Evolutionary conservation across 2,888 invertebrate species (phyloP).

Genomic region (Scelioninae gen. 1): DNA sequence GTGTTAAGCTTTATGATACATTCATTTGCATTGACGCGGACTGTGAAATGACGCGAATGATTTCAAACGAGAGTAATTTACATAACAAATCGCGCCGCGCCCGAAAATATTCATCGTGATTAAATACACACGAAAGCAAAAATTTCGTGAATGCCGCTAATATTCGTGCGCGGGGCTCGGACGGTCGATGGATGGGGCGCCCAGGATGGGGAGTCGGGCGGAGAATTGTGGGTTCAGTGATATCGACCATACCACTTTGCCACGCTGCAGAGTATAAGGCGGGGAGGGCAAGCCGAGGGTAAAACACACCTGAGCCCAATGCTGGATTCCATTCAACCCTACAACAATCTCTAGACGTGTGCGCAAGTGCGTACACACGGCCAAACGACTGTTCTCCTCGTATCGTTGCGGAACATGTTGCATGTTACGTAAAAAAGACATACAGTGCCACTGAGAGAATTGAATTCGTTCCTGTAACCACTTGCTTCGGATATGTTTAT

Average conservation of each 20-base stretch:
- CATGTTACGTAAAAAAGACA: slow-evolving; percentile 60
- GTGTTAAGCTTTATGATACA: slow-evolving; percentile 33
- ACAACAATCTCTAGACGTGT: slow-evolving; percentile 63
- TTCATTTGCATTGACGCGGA: slow-evolving; percentile 32
- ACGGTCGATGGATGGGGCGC: slow-evolving; percentile 68
- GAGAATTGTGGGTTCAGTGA: slow-evolving; percentile 75
- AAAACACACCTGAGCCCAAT: slow-evolving; percentile 71
- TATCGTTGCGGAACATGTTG: slow-evolving; percentile 60
- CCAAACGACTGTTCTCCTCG: slow-evolving; percentile 44
- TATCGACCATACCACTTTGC: slow-evolving; percentile 81
- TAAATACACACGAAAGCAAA: slow-evolving; percentile 80
- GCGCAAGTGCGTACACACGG: slow-evolving; percentile 65
- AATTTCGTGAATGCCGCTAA: slow-evolving; percentile 74
- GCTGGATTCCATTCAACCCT: slow-evolving; percentile 67
- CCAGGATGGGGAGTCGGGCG: slow-evolving; percentile 64
- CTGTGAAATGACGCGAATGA: too few relatives aligned
- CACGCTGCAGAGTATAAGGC: slow-evolving; percentile 69
- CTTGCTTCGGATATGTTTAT: slow-evolving; percentile 65
- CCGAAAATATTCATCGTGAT: slow-evolving; percentile 78
- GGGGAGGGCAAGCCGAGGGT: slow-evolving; percentile 48
- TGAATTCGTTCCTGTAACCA: slow-evolving; percentile 58
- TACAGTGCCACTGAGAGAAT: slow-evolving; percentile 49
- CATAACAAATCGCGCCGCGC: slow-evolving; percentile 50
- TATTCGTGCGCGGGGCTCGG: slow-evolving; percentile 44
- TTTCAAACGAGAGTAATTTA: slow-evolving; percentile 38